A percentile compares a stretch with the other conserved stretches of the same genome.
phyloP scores from a whole-genome alignment of 1,140 invertebrate genomes.

The Achroia grisella region DNA sequence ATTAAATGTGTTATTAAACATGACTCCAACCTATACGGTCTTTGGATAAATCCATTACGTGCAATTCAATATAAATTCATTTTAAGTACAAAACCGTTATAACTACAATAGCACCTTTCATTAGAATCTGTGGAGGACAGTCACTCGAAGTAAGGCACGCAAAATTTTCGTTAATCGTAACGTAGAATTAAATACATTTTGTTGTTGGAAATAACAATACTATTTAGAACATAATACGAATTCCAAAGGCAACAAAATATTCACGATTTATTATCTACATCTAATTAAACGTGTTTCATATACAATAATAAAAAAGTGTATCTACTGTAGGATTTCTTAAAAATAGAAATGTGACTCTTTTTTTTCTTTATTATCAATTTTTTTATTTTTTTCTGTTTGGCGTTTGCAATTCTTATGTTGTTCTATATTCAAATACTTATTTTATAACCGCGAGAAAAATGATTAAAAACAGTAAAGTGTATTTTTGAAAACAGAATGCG shows the following conservation, averaged over 20 bases:
- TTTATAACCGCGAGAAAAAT: too few species aligned
- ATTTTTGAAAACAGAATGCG: too few species aligned
- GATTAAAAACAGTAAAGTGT: too few species aligned
- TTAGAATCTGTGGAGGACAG: slow-evolving; percentile 18
- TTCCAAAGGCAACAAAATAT: slow-evolving; percentile 44
- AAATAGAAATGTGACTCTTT: too few species aligned
- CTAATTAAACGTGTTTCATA: slow-evolving; percentile 2
- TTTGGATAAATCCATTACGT: slow-evolving; percentile 35
- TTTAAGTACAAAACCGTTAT: slow-evolving; percentile 11
- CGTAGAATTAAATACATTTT: slow-evolving; percentile 6
- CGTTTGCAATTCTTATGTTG: too few species aligned
- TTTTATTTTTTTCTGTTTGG: too few species aligned
- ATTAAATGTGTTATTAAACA: slow-evolving; percentile 26
- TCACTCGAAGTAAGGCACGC: slow-evolving; percentile 13
- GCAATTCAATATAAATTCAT: slow-evolving; percentile 15
- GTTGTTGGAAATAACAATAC: slow-evolving; percentile 52
- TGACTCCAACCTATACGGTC: slow-evolving; percentile 56
- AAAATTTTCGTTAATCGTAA: background rate
- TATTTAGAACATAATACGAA: slow-evolving; percentile 60
- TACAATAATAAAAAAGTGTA: background rate
- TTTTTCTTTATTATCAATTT: too few species aligned
- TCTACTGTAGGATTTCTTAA: background rate
- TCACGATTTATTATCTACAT: slow-evolving; percentile 7
- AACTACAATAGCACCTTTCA: slow-evolving; percentile 44
- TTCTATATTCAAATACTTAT: too few species aligned